Percentiles rank a stretch among this genome's conserved stretches.
These are phyloP conservation scores for Tetramorium alpestre DNA, from an alignment of 1,140 invertebrate species.

Conservation along the genomic window DNA sequence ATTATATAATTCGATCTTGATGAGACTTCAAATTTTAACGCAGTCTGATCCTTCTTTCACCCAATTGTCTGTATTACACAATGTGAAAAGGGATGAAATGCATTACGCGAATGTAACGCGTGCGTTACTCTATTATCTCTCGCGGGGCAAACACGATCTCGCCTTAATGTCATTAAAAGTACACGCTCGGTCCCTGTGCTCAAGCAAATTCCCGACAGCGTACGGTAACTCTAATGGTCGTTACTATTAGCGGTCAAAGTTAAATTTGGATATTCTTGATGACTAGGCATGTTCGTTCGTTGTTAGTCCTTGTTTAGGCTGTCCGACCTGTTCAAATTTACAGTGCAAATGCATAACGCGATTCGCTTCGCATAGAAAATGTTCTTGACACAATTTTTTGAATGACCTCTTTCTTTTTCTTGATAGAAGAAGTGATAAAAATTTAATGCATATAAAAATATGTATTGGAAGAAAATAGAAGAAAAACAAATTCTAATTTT, in stretches of 20 bases:
- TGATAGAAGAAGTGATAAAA: background rate
- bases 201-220: slow-evolving; percentile 17
- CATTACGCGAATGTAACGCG: background rate
- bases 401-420: background rate
- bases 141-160: background rate
- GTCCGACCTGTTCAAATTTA: slow-evolving; percentile 11
- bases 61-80: background rate
- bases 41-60: background rate
- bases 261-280: slow-evolving; percentile 53
- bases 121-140: slow-evolving; percentile 27
- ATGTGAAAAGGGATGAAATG: background rate
- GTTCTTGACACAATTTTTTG: background rate
- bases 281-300: background rate
- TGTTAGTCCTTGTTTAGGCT: slow-evolving; percentile 4
- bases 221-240: slow-evolving; percentile 35
- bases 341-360: background rate
- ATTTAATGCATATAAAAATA: background rate
- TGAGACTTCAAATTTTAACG: background rate
- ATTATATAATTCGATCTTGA: background rate
- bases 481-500: background rate
- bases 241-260: slow-evolving; percentile 46
- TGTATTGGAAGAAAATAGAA: background rate
- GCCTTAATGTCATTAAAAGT: slow-evolving; percentile 43
- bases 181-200: slow-evolving; percentile 11
- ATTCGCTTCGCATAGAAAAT: background rate